Base-by-base conservation (phyloP, 1,140 invertebrate genomes). In the Heliconius melpomene region DNA sequence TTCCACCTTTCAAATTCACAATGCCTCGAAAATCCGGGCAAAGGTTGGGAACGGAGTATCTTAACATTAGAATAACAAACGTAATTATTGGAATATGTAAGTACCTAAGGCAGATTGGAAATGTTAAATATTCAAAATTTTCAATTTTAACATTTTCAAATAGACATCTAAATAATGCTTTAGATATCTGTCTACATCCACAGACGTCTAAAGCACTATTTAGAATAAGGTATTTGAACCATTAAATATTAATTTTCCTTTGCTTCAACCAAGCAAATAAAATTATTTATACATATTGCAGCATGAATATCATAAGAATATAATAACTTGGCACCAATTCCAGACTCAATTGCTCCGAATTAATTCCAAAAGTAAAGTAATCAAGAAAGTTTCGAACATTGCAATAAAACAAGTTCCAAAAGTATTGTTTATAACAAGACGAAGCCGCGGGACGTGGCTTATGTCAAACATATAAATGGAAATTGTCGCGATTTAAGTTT, bases 381-480 rank as follows among this genome's bases (percentile, higher is more conserved):
- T 84, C 81, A 78, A 71, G 75, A 54, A 78, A 75, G 76, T 81
- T 84, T 78, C 32, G 60, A 36, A 38, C 36, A n/a, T 32, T 9
- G 74, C 74, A 46, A 50, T 79, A 78, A 74, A 80, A 82, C 71
- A 81, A 82, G 75, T 82, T 77, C 46, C 73, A 84, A 80, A 76
- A 73, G 71, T 83, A 84, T 81, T 84, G 83, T 82, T 72, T 85
- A 81, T 84, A 78, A 82, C 84, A 83, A 90, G 85, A 90, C 88
- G 89, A 90, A 87, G 86, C 83, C 84, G 74, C 86, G 82, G 86
- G 82, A 88, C 85, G 87, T 83, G 87, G 88, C 87, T 93, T 88
- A 89, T 88, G 87, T 90, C 88, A 87, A 84, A 82, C 87, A 90
- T 93, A 91, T 91, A 93, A 91, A 93, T 93, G 91, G 89, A 91